Base-by-base conservation (phyloP, 1,140 invertebrate species). In the Drosophila varians region DNA sequence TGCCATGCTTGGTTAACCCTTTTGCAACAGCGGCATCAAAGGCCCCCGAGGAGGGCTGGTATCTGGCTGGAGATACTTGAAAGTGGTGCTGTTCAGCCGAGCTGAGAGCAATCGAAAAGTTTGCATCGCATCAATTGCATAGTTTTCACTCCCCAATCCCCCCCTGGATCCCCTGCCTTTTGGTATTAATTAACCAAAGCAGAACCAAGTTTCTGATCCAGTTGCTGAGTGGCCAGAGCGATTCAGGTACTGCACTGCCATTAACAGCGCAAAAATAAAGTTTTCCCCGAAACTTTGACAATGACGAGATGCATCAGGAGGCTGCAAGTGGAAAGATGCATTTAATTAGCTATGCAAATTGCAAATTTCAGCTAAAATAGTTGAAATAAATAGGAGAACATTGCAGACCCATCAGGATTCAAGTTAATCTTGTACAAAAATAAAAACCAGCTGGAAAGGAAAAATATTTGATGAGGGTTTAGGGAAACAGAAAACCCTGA, bases 151-250 rank as follows among this genome's bases (percentile, higher is more conserved):
- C 19, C 1, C 4, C 36, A 8, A 1, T 18, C 43, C 8, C 36
- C n/a, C n/a, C n/a, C n/a, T n/a, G n/a, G n/a, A n/a, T n/a, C n/a
- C n/a, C 19, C 38, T 18, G 16, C 18, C 48, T 28, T 8, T 31
- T 55, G 21, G 53, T 75, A 83, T 83, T 84, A 84, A 84, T 84
- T 84, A 84, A 78, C 62, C 55, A 66, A 51, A 36, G 42, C 45
- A 31, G 55, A 40, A 25, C n/a, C 38, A 58, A 55, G 42, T 57
- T 61, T 12, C 36, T 38, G 31, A 45, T 53, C 49, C 57, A 64
- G 42, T 58, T 69, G 74, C 45, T 46, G 51, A 57, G 61, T 52
- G 65, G 53, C 47, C 53, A 40, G 53, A 62, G 68, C 62, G 45
- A 47, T 53, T 28, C 73, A 82, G 77, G 74, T 70, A 57, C 62